Conservation (phyloP, 1,140 invertebrate genomes). For the Orchestia grillus region DNA sequence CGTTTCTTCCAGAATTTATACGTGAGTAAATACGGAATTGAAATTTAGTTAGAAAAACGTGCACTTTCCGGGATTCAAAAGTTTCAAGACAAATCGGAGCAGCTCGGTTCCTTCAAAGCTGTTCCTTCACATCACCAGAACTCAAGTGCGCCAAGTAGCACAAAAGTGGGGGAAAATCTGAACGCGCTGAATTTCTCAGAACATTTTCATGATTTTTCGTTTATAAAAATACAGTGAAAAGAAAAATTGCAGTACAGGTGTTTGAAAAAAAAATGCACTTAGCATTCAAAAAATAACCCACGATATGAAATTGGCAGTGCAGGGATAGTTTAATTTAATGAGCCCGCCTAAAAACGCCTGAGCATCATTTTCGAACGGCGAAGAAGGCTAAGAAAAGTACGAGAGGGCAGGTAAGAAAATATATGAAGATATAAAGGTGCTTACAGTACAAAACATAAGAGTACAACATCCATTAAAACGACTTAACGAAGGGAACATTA, state of each 20-base stretch:
- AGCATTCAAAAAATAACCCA: neutral
- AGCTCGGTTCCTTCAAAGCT: neutral
- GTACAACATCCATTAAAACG: neutral
- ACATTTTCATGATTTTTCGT: neutral
- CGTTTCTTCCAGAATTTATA: too few relatives aligned
- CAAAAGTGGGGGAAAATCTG: neutral
- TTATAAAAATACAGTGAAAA: neutral
- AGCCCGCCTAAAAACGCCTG: neutral
- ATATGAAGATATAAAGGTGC: conserved; percentile 40
- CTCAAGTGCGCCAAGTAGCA: neutral
- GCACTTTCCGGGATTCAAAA: neutral
- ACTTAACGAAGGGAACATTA: neutral
- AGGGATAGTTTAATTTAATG: neutral
- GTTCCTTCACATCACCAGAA: neutral
- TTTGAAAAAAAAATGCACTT: neutral
- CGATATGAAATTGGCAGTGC: neutral
- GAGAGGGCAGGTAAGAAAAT: conserved; percentile 21
- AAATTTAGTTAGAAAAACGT: neutral
- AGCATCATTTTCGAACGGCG: neutral
- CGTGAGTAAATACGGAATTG: too few relatives aligned
- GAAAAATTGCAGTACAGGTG: neutral
- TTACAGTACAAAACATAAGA: conserved; percentile 13
- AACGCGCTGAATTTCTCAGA: neutral
- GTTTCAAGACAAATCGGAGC: neutral
- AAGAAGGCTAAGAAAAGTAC: conserved; percentile 26